Evolutionary conservation across 2,797 vertebrate genomes (phyloP).

Genomic region (Platalea minor): DNA sequence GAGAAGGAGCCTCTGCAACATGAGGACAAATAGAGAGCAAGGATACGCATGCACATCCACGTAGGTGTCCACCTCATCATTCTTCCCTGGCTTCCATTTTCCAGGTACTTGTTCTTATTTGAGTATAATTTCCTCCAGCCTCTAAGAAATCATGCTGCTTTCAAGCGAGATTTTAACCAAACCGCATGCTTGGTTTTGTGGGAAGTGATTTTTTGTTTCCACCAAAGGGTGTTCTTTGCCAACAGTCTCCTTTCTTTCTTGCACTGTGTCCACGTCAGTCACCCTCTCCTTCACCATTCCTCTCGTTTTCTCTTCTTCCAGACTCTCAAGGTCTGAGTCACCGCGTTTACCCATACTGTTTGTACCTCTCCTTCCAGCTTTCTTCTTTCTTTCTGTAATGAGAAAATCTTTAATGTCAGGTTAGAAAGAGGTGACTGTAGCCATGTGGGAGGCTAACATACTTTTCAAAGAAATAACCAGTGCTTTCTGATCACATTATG

Average conservation of each 20-base stretch:
- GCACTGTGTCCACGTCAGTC: background rate
- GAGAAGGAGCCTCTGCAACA: background rate
- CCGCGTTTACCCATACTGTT: background rate
- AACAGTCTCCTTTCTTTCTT: background rate
- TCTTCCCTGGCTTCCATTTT: background rate
- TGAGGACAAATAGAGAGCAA: background rate
- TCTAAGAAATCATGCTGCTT: background rate
- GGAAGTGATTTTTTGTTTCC: background rate
- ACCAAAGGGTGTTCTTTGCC: background rate
- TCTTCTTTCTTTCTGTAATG: background rate
- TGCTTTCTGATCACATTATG: background rate
- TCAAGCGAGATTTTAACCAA: background rate
- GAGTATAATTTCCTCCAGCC: background rate
- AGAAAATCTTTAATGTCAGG: background rate
- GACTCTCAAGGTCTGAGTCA: background rate
- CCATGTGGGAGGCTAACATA: background rate
- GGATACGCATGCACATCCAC: rapidly evolving
- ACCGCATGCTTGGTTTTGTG: background rate
- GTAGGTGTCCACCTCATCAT: background rate
- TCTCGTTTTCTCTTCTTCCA: background rate
- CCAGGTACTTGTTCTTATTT: background rate
- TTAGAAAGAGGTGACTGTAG: background rate
- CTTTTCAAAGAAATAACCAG: background rate
- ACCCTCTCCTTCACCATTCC: background rate
- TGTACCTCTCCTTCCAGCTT: background rate